Evolutionary conservation across 2,113 vertebrate genomes (phyloP).

Genomic region (Pomatostomus ruficeps): DNA sequence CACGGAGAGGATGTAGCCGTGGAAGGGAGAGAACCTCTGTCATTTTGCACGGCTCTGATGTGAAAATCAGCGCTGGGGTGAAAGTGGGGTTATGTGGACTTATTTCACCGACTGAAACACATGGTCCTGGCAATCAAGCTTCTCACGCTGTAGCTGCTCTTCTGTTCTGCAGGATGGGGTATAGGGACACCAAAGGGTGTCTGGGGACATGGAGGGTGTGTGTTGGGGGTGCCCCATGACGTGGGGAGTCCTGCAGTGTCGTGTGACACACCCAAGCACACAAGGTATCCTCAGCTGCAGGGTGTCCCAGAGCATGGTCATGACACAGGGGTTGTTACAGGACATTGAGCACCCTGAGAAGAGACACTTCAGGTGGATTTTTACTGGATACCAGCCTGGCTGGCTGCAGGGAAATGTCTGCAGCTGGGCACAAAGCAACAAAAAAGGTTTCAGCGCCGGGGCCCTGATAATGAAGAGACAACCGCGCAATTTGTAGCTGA

Average conservation of each 20-base stretch:
- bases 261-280: background rate
- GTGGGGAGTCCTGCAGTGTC: background rate
- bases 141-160: background rate
- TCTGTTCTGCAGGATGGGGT: background rate
- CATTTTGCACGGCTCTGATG: background rate
- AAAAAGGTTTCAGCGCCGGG: background rate
- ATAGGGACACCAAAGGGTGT: no score
- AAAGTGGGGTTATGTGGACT: background rate
- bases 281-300: background rate
- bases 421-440: background rate
- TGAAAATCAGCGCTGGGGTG: background rate
- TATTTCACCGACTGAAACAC: background rate
- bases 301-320: background rate
- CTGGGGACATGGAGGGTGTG: rapidly evolving
- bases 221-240: background rate
- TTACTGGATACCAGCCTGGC: background rate
- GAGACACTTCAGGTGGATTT: background rate
- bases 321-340: background rate
- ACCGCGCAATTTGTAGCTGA: background rate
- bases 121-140: background rate
- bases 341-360: background rate
- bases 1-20: background rate
- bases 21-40: background rate
- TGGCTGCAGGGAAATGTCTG: background rate
- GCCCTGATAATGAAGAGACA: background rate